Conservation (phyloP, 2,113 vertebrate species). For the Anas platyrhynchos region DNA sequence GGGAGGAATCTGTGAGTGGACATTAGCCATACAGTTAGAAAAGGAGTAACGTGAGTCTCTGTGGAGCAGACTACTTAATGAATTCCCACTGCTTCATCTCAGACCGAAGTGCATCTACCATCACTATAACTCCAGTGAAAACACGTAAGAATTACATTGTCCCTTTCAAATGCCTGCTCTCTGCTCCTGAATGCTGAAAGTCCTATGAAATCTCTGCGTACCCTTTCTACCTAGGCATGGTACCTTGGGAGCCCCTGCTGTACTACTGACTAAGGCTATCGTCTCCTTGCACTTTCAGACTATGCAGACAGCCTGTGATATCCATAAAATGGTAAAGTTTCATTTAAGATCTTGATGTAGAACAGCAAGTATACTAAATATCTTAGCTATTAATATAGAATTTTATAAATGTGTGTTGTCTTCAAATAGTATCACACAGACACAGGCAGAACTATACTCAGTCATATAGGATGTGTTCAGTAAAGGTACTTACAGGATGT, state of each 20-base stretch:
- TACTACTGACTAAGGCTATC: fast-evolving
- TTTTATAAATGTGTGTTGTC: not conserved
- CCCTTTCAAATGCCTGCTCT: not conserved
- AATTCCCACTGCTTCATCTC: not conserved
- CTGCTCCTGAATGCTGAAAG: not conserved
- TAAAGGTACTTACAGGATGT: not conserved
- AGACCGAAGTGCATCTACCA: not conserved
- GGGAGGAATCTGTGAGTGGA: not conserved
- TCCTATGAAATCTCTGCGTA: not conserved
- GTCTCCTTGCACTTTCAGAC: not conserved
- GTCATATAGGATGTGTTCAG: not conserved
- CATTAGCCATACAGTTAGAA: not conserved
- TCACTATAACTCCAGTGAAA: not conserved
- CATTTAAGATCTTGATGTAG: not conserved
- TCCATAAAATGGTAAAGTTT: not conserved
- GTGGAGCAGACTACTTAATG: not conserved
- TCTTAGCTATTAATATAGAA: not conserved
- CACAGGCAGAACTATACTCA: not conserved
- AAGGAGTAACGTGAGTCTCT: not conserved
- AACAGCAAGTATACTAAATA: not conserved
- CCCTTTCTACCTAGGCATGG: not conserved
- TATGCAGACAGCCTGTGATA: not conserved
- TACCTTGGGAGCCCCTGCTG: fast-evolving
- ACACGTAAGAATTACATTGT: not conserved
- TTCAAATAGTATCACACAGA: not conserved